Evolutionary conservation across 53 echinoderm and acorn worm genomes (phyloP), one percentile per base, ranked within the genome.

Genomic region (Holothuria scabra): DNA sequence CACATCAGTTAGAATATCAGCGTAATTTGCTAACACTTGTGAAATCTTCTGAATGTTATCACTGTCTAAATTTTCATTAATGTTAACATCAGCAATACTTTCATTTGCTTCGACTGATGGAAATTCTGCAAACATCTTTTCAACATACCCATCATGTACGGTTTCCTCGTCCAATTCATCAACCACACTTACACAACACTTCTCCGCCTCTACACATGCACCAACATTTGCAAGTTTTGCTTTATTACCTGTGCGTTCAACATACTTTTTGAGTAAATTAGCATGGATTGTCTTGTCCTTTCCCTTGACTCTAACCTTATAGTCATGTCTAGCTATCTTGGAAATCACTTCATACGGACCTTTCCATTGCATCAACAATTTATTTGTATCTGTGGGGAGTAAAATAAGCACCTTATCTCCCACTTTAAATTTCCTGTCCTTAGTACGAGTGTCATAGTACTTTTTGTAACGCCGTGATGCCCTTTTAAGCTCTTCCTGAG

Each of bases 341-440:
- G 1, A 8, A 4, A 67, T 37, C n/a, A 87, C 59, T 37, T 48
- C 14, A 81, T 67, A 81, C 14, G 87, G 87, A 20, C 87, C 87
- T 56, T 33, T n/a, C 87, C 87, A 87, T 67, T 87, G n/a, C n/a
- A n/a, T n/a, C n/a, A n/a, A n/a, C n/a, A n/a, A n/a, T n/a, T n/a
- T n/a, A n/a, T n/a, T n/a, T 64, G 67, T 24, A 32, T 87, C 67
- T 9, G 87, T 80, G 48, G 87, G 81, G 26, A 65, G 32, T 23
- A 87, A 35, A 35, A 87, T 55, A 9, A 87, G 35, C 13, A 81
- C 87, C 46, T 81, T 76, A 20, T 86, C 62, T 5, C 86, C 86
- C 30, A 41, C 75, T 48, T 75, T 11, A 60, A 78, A 75, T 2
- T 24, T 60, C 44, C 86, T 74, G 35, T 86, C 75, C 64, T 41